Evolutionary conservation across 2,113 vertebrate species (phyloP), one percentile per base, ranked within the genome.

Genomic region (Muntiacus muntjak): DNA sequence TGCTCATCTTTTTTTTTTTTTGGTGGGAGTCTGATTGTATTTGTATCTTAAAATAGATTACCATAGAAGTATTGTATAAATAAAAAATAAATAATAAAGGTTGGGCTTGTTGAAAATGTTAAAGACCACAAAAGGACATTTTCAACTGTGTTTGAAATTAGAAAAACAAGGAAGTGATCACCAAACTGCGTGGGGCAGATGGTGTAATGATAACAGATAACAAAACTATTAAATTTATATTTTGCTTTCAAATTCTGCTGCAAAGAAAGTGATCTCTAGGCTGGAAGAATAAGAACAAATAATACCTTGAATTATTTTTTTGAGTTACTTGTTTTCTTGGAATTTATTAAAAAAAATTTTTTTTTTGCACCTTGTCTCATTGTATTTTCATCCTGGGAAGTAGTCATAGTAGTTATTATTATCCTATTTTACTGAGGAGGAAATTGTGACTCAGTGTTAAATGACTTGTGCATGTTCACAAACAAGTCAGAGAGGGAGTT

Each of bases 171-270:
- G 95, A 98, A 97, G 93, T 92, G 91, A 97, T 96, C 47, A 40
- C 36, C 88, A 79, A 36, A 62, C 71, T 86, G 87, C 83, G 60
- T 55, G 21, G 78, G 97, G 89, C 93, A 96, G 98, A 96, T 97
- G 95, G 97, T 95, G 71, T 89, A 89, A 94, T 94, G 97, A 98
- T 98, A 98, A 96, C 81, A 97, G 96, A 95, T 92, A 94, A 91
- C 78, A 91, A 78, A 97, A 81, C 57, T 76, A 89, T 89, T 93
- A 83, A 93, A 76, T 97, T 94, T n/a, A 79, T 96, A 95, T 86
- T 96, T 91, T 71, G 45, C 83, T 97, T 97, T 97, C 57, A 91
- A 87, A 57, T 93, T 97, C 85, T 94, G 76, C 43, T 76, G 71
- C 60, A 81, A 96, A 30, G 78, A 97, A 95, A 96, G 83, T 87